Conservation (phyloP, 1,140 invertebrate species). For the Coptotermes formosanus region DNA sequence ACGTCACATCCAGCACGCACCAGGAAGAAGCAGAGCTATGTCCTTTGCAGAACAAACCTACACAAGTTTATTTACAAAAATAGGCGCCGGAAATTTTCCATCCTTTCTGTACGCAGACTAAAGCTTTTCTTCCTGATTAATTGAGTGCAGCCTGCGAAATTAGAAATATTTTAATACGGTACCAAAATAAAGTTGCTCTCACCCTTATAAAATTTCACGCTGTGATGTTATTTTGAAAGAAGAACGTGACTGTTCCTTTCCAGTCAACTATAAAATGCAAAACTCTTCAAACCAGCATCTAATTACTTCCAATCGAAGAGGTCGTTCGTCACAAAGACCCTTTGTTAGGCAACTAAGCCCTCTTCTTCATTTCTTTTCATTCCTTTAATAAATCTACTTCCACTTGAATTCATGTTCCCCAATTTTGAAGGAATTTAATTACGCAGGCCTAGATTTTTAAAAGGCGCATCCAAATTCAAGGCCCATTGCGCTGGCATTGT, state of each 20-base stretch:
- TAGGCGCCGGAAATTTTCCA: background rate
- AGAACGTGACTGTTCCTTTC: background rate
- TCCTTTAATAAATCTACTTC: constrained; percentile 7
- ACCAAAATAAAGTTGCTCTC: background rate
- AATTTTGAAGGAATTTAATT: constrained; percentile 20
- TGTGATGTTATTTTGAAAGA: background rate
- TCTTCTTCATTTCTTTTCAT: background rate
- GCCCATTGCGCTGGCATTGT: background rate
- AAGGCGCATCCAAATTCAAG: background rate
- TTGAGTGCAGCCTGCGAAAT: background rate
- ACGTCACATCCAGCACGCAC: background rate
- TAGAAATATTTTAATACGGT: background rate
- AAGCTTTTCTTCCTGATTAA: background rate
- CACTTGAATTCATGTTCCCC: constrained; percentile 7
- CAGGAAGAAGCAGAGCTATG: background rate
- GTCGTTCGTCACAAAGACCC: background rate
- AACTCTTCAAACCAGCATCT: background rate
- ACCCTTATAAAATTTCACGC: background rate
- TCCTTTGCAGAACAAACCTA: background rate
- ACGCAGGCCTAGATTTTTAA: background rate
- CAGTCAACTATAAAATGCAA: constrained; percentile 1
- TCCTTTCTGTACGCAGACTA: background rate
- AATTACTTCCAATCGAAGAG: background rate
- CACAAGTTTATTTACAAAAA: background rate
- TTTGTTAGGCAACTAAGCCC: background rate